These are phyloP conservation scores for Drosophila lini DNA, from an alignment of 1,140 invertebrate species.

Conservation along the genomic window DNA sequence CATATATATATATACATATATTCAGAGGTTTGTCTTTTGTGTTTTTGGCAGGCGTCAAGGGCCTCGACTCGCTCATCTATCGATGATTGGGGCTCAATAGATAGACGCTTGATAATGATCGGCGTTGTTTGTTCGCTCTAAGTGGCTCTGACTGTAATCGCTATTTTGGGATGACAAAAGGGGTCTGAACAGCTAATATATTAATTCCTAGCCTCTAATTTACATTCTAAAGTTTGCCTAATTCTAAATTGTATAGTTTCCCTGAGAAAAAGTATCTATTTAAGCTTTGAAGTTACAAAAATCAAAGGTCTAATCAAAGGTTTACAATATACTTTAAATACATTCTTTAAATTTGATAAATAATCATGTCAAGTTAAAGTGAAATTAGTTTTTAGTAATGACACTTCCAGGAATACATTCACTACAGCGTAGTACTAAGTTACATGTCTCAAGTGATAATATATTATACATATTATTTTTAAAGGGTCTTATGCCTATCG, in stretches of 20 bases:
- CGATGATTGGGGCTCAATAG: constrained; percentile 12
- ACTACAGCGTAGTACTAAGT: constrained; percentile 1
- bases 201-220: neutral
- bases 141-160: constrained; percentile 27
- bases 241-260: neutral
- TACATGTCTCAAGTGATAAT: constrained; percentile 14
- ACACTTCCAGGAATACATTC: constrained; percentile 1
- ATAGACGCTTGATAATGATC: constrained; percentile 36
- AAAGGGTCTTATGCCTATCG: constrained; percentile 10
- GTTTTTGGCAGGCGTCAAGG: constrained; percentile 53
- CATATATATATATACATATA: neutral
- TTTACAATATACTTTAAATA: neutral
- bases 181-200: neutral
- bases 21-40: constrained; percentile 22
- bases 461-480: too few species aligned
- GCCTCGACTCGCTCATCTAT: constrained; percentile 23
- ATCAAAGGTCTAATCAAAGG: too few species aligned
- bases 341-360: neutral
- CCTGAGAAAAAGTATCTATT: neutral
- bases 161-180: constrained; percentile 12
- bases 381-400: neutral
- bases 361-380: neutral
- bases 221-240: neutral
- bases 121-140: neutral
- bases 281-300: neutral